A percentile compares a stretch with the other conserved stretches of the same genome.
These are phyloP conservation scores for Desoria tigrina DNA, from an alignment of 2,888 invertebrate genomes.

Conservation along the genomic window DNA sequence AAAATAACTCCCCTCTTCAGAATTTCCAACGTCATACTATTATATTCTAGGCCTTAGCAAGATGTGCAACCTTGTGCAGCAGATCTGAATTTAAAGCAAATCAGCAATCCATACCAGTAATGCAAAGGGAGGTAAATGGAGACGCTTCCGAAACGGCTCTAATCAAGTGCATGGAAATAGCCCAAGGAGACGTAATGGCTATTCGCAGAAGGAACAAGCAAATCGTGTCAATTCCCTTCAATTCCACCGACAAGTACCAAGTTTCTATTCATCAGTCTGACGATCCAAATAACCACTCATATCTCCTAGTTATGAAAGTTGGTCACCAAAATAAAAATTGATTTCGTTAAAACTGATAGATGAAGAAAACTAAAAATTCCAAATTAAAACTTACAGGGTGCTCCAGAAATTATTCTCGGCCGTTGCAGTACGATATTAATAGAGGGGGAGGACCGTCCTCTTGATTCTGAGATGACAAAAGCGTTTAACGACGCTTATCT, in stretches of 20 bases:
- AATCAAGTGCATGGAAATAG: slow-evolving; percentile 89
- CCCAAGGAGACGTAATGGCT: slow-evolving; percentile 80
- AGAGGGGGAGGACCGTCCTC: slow-evolving; percentile 61
- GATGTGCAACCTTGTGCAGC: slow-evolving; percentile 89
- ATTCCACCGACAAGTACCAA: slow-evolving; percentile 93
- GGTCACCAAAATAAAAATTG: slow-evolving; percentile 59
- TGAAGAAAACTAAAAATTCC: no score
- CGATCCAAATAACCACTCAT: slow-evolving; percentile 83
- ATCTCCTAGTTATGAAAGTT: slow-evolving; percentile 93
- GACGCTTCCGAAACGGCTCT: slow-evolving; percentile 77
- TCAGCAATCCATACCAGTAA: slow-evolving; percentile 86
- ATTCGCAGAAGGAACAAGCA: slow-evolving; percentile 85
- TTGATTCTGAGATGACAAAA: slow-evolving; percentile 62
- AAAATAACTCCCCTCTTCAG: no score
- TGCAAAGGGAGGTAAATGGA: slow-evolving; percentile 80
- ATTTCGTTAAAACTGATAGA: neutral
- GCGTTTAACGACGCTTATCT: slow-evolving; percentile 69
- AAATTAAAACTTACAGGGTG: slow-evolving; percentile 60
- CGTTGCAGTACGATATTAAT: slow-evolving; percentile 65
- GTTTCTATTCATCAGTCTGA: slow-evolving; percentile 93
- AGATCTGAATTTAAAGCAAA: slow-evolving; percentile 97
- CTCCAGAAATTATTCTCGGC: slow-evolving; percentile 70
- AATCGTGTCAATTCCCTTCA: slow-evolving; percentile 88
- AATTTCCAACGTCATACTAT: no score
- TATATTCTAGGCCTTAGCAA: neutral